phyloP scores from a whole-genome alignment of 1,140 invertebrate genomes.

The Lordiphosa clarofinis region DNA sequence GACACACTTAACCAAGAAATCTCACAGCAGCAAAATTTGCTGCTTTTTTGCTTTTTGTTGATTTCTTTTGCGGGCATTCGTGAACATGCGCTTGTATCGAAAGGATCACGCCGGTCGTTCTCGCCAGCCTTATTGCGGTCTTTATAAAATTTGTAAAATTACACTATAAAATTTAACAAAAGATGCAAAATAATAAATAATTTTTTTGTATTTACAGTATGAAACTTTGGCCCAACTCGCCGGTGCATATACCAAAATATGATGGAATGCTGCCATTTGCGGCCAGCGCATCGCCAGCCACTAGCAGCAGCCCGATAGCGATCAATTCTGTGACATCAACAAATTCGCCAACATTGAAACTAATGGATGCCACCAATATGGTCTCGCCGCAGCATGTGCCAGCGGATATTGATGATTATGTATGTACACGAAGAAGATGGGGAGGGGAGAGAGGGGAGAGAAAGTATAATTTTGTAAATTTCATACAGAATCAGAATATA shows the following conservation, averaged over 20 bases:
- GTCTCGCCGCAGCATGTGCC: slow-evolving; percentile 70
- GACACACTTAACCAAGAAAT: too few relatives aligned
- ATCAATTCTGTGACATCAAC: slow-evolving; percentile 79
- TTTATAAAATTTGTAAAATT: slow-evolving; percentile 30
- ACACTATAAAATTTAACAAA: neutral
- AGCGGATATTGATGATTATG: slow-evolving; percentile 71
- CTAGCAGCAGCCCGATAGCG: slow-evolving; percentile 73
- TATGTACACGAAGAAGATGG: slow-evolving; percentile 35
- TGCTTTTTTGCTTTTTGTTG: neutral
- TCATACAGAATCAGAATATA: slow-evolving; percentile 70
- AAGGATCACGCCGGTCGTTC: slow-evolving; percentile 56
- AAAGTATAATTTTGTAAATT: slow-evolving; percentile 17
- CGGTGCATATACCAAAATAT: slow-evolving; percentile 79
- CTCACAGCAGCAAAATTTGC: too few relatives aligned
- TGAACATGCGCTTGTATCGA: slow-evolving; percentile 65
- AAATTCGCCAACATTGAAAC: slow-evolving; percentile 75
- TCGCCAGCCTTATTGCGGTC: slow-evolving; percentile 4
- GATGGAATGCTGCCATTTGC: slow-evolving; percentile 72
- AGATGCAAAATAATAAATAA: neutral
- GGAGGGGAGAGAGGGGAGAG: neutral
- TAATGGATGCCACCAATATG: slow-evolving; percentile 78
- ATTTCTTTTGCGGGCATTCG: slow-evolving; percentile 39
- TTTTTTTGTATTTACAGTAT: slow-evolving; percentile 46
- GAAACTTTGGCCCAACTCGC: slow-evolving; percentile 79
- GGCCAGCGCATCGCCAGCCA: slow-evolving; percentile 57